Base-by-base conservation (phyloP, 2,113 vertebrate species). In the Rhea pennata region DNA sequence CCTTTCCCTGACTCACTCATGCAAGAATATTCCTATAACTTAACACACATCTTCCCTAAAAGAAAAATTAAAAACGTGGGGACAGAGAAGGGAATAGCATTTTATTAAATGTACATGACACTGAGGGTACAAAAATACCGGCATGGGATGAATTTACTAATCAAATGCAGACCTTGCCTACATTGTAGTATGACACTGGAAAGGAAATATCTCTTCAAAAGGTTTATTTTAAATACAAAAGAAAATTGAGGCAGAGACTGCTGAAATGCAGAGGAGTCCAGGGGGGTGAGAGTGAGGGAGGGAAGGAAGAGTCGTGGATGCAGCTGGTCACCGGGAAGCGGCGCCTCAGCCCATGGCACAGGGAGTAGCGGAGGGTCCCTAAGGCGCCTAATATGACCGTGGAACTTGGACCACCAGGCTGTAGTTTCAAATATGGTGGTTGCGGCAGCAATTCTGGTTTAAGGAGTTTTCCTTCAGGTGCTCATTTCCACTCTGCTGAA, bases 141-240 rank as follows among this genome's bases (percentile, higher is more conserved):
- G 87, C 71, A 84, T 91, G 82, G 89, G 93, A 86, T 95, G 90
- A 84, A 95, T 95, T 95, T 90, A 56, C 90, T 96, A 95, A 97
- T 95, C 72, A 86, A 91, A 86, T 87, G 65, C 94, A 95, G 95
- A 78, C 75, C 91, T 74, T 59, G 36, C 89, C 92, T 83, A 10
- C 56, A 77, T 84, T 95, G 89, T 73, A 93, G 87, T 89, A 64
- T 90, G 89, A 91, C 85, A 80, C 75, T 91, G 78, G 94, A 91
- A 96, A 95, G 94, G 94, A 97, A 96, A 91, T 97, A 74, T 91
- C 75, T 96, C 91, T 96, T 94, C 87, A 95, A 95, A 96, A 86
- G 84, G 46, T 95, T 96, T 96, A 71, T 95, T 96, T 96, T 90
- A 95, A 90, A 82, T 94, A 78, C 61, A 92, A 92, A 94, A 66